phyloP scores from a whole-genome alignment of 2,113 vertebrate genomes.

The Narcine bancroftii region DNA sequence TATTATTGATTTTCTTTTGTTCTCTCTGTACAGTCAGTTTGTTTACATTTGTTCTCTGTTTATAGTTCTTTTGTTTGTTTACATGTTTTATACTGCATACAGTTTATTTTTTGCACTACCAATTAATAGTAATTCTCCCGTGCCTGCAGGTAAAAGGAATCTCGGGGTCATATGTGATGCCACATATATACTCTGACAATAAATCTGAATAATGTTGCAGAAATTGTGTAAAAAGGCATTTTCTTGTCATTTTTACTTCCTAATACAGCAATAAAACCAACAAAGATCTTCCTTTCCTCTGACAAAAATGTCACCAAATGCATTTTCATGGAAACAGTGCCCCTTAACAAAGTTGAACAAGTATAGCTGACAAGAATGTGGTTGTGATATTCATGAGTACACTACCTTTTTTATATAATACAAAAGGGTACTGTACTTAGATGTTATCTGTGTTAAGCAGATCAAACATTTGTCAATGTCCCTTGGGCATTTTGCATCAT shows the following conservation, averaged over 20 bases:
- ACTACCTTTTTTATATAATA: conserved; percentile 2
- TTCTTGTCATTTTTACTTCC: not conserved
- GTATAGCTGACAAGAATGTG: not conserved
- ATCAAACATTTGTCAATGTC: conserved; percentile 18
- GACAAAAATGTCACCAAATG: not conserved
- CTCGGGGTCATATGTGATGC: no score
- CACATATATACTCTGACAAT: no score
- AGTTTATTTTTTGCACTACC: no score
- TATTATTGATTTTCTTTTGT: no score
- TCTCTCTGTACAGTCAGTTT: no score
- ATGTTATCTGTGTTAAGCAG: conserved; percentile 17
- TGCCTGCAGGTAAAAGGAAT: no score
- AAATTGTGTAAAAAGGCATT: not conserved
- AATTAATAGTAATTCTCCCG: no score
- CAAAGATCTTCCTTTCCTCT: not conserved
- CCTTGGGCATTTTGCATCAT: not conserved
- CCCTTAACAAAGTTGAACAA: not conserved
- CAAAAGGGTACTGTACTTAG: conserved; percentile 14
- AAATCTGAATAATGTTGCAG: no score
- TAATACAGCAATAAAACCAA: not conserved
- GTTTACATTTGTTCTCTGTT: no score
- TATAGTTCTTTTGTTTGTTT: no score
- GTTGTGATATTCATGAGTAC: not conserved
- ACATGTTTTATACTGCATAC: no score
- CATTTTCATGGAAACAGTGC: not conserved